These are phyloP conservation scores for Myotis pilosus DNA, from an alignment of 2,797 vertebrate genomes.

Conservation along the genomic window DNA sequence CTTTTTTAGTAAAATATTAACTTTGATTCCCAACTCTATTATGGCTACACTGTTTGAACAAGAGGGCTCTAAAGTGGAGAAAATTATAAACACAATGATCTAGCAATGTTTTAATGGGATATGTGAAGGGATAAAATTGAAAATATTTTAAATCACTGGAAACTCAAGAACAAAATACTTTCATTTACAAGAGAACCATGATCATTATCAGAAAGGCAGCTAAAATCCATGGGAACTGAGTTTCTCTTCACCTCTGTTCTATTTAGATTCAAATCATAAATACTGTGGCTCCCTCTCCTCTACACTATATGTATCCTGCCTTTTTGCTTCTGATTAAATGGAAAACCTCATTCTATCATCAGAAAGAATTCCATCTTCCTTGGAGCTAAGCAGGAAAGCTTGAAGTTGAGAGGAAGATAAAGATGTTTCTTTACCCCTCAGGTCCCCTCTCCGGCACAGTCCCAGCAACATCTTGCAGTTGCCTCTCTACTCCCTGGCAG, in stretches of 20 bases:
- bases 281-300: not conserved
- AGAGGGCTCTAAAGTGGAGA: not conserved
- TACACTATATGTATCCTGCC: too few relatives aligned
- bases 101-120: not conserved
- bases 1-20: not conserved
- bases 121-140: conserved; percentile 13
- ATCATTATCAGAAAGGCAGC: not conserved
- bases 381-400: not conserved
- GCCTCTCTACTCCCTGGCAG: not conserved
- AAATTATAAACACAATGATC: not conserved
- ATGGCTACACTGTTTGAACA: not conserved
- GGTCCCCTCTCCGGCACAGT: not conserved
- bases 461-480: too few relatives aligned
- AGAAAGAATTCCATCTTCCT: not conserved
- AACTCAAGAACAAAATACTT: not conserved
- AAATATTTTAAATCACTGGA: conserved; percentile 11
- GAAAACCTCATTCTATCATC: not conserved
- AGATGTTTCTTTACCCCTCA: not conserved
- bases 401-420: not conserved
- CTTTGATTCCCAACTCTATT: not conserved
- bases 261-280: not conserved
- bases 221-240: not conserved
- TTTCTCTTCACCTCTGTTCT: not conserved
- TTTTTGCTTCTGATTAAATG: not conserved
- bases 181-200: not conserved